Evolutionary conservation across 2,113 vertebrate species (phyloP), one percentile per base, ranked within the genome.

Genomic region (Nansenia antarctica): DNA sequence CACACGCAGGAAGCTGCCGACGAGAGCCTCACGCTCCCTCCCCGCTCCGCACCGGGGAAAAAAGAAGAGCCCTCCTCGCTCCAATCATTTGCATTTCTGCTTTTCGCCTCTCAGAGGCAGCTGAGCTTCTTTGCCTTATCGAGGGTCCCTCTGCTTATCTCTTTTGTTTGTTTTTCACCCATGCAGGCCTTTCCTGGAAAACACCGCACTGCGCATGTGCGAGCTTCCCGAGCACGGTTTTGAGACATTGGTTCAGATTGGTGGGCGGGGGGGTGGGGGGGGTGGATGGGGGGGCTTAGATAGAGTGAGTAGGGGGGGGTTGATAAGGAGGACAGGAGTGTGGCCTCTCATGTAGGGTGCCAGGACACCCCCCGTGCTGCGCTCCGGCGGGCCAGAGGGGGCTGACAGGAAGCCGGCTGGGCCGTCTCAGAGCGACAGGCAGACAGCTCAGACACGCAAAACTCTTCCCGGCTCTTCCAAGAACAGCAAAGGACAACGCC

Each of bases 111-210:
- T 55, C 47, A 1, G 29, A 74, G 69, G 69, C 27, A 57, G 12
- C 12, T 18, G 12, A 12, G 9, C 37, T 14, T 8, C 37, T 15
- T 15, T 9, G 39, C 64, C 82, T 90, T 92, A 90, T 92, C 91
- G 57, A 73, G 54, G 68, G 57, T 70, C 59, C 27, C 30, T 27
- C 26, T n/a, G 80, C 88, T 92, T 92, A 93, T 93, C 92, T 81
- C 72, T 18, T 74, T 87, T 88, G 84, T 90, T 92, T 90, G 83
- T 82, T 90, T 91, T 90, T 80, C 86, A 78, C 81, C 74, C 78
- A 84, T 83, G 80, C 87, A 42, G 86, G 83, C 82, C 81, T 86
- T 91, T 91, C 88, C 89, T 75, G 89, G 79, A 90, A 90, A 91
- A 91, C 91, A 88, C 91, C 67, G 79, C 72, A 81, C 71, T 76